These are phyloP conservation scores for Hirtodrosophila duncani DNA, from an alignment of 2,888 invertebrate species.

Conservation along the genomic window DNA sequence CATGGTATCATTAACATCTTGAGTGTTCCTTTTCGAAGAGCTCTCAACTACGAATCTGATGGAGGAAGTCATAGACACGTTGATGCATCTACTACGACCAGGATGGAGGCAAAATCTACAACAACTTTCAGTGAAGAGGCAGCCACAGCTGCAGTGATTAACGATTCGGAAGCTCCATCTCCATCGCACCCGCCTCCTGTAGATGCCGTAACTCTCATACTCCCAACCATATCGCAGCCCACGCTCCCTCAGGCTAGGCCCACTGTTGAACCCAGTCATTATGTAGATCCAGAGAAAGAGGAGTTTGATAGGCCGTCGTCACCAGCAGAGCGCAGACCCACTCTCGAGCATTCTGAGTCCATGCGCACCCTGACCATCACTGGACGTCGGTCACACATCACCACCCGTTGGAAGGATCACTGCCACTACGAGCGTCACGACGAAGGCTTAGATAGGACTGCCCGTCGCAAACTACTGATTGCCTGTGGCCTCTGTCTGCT, in stretches of 20 bases:
- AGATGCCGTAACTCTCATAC: too few relatives aligned
- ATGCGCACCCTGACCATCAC: slow-evolving; percentile 41
- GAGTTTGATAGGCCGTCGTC: not conserved
- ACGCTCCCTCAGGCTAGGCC: too few relatives aligned
- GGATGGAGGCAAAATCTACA: not conserved
- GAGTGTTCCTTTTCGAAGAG: slow-evolving; percentile 10
- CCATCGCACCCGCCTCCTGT: not conserved
- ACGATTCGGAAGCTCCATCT: not conserved
- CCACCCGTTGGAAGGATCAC: slow-evolving; percentile 30
- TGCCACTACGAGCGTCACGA: slow-evolving; percentile 30
- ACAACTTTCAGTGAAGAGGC: too few relatives aligned
- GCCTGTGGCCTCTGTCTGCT: slow-evolving; percentile 39
- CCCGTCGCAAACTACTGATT: slow-evolving; percentile 42
- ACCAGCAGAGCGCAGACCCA: not conserved
- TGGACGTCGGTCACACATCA: slow-evolving; percentile 37
- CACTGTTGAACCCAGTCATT: not conserved
- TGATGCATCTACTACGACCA: not conserved
- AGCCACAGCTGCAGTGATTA: too few relatives aligned
- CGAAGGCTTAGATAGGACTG: slow-evolving; percentile 29
- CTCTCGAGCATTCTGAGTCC: slow-evolving; percentile 18
- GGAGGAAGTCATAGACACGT: too few relatives aligned
- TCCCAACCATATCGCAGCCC: not conserved
- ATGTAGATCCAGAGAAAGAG: not conserved
- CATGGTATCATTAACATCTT: slow-evolving; percentile 32
- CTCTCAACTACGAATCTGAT: not conserved